phyloP scores from a whole-genome alignment of 2,797 vertebrate species.

The Sebastes diploproa region DNA sequence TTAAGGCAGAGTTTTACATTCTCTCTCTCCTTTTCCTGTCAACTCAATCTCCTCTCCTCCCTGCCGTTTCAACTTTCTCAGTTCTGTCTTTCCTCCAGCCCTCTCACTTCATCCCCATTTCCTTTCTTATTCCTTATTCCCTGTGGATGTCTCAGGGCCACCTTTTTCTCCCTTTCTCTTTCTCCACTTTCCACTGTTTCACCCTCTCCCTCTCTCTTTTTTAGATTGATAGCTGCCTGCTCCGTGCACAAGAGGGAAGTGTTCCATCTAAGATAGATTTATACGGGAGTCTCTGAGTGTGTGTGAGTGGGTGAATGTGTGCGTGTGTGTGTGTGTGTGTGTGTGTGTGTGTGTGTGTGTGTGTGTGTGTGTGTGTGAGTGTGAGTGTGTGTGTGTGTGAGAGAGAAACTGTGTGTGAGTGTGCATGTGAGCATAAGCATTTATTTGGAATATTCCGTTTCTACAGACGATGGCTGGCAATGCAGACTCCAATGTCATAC shows the following conservation, averaged over 20 bases:
- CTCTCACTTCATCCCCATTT: conserved; percentile 12
- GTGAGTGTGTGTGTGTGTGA: conserved; percentile 7
- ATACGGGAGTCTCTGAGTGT: conserved; percentile 12
- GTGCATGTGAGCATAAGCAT: conserved; percentile 48
- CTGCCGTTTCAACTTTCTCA: conserved; percentile 29
- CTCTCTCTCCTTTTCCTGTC: conserved; percentile 24
- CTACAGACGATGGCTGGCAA: conserved; percentile 58
- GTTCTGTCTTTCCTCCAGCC: conserved; percentile 32
- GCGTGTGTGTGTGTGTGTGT: neutral
- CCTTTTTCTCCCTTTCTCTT: conserved; percentile 13
- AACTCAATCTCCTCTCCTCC: conserved; percentile 39
- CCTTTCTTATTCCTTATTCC: conserved; percentile 29
- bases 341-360: neutral
- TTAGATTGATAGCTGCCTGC: conserved; percentile 70
- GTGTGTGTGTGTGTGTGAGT: conserved; percentile 7
- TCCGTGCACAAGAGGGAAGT: conserved; percentile 57
- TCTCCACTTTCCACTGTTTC: conserved; percentile 31
- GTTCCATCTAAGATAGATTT: conserved; percentile 63
- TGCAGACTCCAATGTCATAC: conserved; percentile 64
- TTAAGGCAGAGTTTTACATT: conserved; percentile 29
- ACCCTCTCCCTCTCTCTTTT: conserved; percentile 1
- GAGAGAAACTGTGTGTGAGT: neutral
- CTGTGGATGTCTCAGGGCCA: conserved; percentile 41
- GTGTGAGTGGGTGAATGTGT: neutral
- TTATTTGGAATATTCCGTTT: conserved; percentile 73